These are phyloP conservation scores for Hydroisotoma schaefferi DNA, from an alignment of 2,888 invertebrate species.

Conservation along the genomic window DNA sequence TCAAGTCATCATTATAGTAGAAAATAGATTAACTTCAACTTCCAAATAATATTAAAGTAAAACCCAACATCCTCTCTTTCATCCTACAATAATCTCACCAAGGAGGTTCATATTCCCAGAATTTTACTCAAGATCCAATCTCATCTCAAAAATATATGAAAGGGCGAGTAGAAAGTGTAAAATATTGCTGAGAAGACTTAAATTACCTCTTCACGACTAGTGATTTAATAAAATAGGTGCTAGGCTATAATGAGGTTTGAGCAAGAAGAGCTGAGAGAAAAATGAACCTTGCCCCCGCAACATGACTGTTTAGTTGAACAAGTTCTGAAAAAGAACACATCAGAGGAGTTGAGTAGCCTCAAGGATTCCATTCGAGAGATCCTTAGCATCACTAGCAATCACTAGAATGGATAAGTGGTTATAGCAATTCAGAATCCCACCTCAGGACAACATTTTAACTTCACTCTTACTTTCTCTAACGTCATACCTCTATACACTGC, in stretches of 20 bases:
- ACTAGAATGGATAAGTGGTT: conserved; percentile 1
- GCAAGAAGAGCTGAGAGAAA: not conserved
- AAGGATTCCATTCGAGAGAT: conserved; percentile 2
- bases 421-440: not conserved
- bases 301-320: too few species aligned
- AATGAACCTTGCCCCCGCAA: too few species aligned
- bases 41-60: too few species aligned
- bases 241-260: conserved; percentile 2
- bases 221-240: conserved; percentile 2
- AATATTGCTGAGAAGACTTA: not conserved
- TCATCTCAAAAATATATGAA: too few species aligned
- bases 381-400: too few species aligned
- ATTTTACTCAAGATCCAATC: not conserved
- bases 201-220: not conserved
- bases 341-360: not conserved
- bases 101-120: not conserved
- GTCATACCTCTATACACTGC: too few species aligned
- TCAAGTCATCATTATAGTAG: too few species aligned
- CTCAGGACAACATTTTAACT: not conserved
- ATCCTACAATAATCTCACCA: not conserved
- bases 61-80: not conserved
- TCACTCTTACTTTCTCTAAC: not conserved
- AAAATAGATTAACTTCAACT: too few species aligned
- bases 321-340: not conserved
- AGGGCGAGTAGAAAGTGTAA: not conserved